A percentile compares a stretch with the other conserved stretches of the same genome.
phyloP scores from a whole-genome alignment of 2,888 invertebrate species.

The Resseliella maxima region DNA sequence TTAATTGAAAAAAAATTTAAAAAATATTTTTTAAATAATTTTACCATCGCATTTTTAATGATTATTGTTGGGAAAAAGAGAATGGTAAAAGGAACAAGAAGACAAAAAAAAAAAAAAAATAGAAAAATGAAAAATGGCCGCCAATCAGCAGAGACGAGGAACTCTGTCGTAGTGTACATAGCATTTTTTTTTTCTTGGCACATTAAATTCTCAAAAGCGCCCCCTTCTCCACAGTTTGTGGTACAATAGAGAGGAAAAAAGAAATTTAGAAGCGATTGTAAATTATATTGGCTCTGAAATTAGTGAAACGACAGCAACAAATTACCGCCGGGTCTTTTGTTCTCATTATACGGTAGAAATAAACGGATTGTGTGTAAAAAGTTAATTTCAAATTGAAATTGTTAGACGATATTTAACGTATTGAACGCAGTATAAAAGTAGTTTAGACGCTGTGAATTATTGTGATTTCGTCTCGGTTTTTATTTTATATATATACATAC shows the following conservation, averaged over 20 bases:
- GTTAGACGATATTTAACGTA: not conserved
- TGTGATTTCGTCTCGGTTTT: conserved; percentile 23
- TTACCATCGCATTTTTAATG: no score
- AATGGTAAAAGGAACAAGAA: no score
- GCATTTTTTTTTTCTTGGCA: not conserved
- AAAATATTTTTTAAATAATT: no score
- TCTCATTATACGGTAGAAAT: conserved; percentile 19
- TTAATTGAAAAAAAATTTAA: not conserved
- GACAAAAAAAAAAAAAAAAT: no score
- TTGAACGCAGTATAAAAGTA: not conserved
- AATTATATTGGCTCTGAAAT: conserved; percentile 55
- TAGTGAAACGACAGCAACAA: conserved; percentile 55
- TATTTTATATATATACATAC: not conserved
- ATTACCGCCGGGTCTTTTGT: conserved; percentile 55
- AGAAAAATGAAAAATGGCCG: no score
- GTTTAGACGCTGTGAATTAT: conserved; percentile 13
- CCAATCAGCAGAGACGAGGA: not conserved
- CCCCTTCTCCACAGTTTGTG: conserved; percentile 54
- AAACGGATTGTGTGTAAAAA: conserved; percentile 20
- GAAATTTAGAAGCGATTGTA: conserved; percentile 55
- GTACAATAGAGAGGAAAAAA: not conserved
- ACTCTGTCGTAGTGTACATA: conserved; percentile 47
- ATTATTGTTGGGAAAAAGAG: no score
- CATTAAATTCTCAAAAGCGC: conserved; percentile 17
- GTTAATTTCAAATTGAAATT: not conserved